phyloP scores from a whole-genome alignment of 2,113 vertebrate genomes.

The Struthio camelus region DNA sequence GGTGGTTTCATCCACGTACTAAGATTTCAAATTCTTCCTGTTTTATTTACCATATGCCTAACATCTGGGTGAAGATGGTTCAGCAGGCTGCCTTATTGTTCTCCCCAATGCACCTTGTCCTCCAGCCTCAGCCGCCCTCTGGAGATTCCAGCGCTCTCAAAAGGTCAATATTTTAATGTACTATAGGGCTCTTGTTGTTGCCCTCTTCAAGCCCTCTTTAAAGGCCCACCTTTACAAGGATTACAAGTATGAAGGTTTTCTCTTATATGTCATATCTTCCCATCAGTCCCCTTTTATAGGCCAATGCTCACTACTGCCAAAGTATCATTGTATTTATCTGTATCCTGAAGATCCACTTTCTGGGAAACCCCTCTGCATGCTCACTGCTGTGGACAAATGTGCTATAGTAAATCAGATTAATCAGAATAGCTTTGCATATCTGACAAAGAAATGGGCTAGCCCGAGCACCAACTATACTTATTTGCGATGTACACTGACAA shows the following conservation, averaged over 20 bases:
- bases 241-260: not conserved
- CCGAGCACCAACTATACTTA: not conserved
- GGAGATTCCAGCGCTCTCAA: not conserved
- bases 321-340: not conserved
- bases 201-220: not conserved
- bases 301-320: not conserved
- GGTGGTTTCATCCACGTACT: not conserved
- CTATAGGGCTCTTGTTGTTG: not conserved
- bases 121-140: not conserved
- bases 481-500: conserved; percentile 17
- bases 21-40: not conserved
- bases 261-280: not conserved
- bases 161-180: not conserved
- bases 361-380: not conserved
- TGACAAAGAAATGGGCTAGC: not conserved
- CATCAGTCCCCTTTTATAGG: not conserved
- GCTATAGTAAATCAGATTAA: not conserved
- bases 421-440: not conserved
- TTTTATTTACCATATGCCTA: not conserved
- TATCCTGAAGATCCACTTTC: not conserved
- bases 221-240: too few relatives aligned
- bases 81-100: not conserved
- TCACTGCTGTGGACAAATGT: not conserved
- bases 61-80: not conserved
- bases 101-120: not conserved